phyloP scores from a whole-genome alignment of 2,113 vertebrate species.

The Eulacestoma nigropectus region DNA sequence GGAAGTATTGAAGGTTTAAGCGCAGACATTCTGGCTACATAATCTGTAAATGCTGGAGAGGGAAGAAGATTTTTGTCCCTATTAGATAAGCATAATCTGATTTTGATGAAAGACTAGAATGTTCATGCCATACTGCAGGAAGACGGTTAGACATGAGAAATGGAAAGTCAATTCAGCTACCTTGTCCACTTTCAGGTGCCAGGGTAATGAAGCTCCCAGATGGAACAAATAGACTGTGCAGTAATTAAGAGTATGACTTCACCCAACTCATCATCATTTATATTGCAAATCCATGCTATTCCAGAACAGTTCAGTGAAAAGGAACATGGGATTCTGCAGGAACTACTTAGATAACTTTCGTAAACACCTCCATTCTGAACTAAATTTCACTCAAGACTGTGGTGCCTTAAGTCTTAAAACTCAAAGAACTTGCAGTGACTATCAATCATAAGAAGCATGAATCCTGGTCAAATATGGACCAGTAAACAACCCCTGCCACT shows the following conservation, averaged over 20 bases:
- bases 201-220: background rate
- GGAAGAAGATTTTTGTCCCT: background rate
- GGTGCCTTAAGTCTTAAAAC: background rate
- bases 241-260: background rate
- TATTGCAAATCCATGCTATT: background rate
- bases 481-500: background rate
- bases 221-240: background rate
- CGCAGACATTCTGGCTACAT: background rate
- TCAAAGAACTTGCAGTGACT: background rate
- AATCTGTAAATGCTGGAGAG: background rate
- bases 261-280: background rate
- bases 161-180: background rate
- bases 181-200: background rate
- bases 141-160: background rate
- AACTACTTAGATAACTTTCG: background rate
- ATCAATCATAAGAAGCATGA: background rate
- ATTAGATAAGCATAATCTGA: background rate
- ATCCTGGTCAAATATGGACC: background rate
- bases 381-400: background rate
- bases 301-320: background rate
- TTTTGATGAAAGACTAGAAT: background rate
- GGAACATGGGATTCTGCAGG: background rate
- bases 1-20: background rate
- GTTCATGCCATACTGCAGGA: background rate
- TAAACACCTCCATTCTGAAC: slow-evolving; percentile 12